Evolutionary conservation across 2,888 invertebrate genomes (phyloP), one percentile per base, ranked within the genome.

Genomic region (Schizotus pectinicornis): DNA sequence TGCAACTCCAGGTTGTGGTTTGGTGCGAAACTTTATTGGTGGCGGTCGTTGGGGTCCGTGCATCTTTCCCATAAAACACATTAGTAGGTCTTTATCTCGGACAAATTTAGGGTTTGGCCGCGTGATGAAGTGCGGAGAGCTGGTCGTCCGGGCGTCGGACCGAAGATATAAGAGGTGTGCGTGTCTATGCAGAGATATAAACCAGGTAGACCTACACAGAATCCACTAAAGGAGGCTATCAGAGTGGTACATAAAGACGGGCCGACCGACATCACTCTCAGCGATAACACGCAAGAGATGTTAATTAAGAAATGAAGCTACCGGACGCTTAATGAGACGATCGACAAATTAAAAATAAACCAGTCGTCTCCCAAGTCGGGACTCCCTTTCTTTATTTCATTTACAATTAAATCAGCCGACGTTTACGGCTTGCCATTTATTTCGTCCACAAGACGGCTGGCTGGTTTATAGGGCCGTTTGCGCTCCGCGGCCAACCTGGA

Each of bases 251-350:
- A 70, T 67, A 70, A 74, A 75, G 74, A 70, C 71, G 67, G 69
- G 66, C 74, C 73, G 72, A 72, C 70, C 71, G 72, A 73, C 75
- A 75, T 75, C 74, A 71, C 70, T 72, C 74, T 71, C 64, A 67
- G 62, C 67, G 76, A 77, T 77, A 77, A 75, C 77, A 75, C 74
- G 76, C 76, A 75, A 74, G 74, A 77, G 75, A 76, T 75, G 76
- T 77, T 77, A 77, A 77, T 77, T 77, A 77, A 77, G 77, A 77
- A 77, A 77, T 77, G 75, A 77, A 75, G 77, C 77, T 77, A 77
- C 77, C 73, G 77, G 71, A 74, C 73, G 74, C 72, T 72, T 77
- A 77, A 77, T 77, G 77, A 77, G 76, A 73, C 69, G 69, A 70
- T 64, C 61, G 68, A 72, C 72, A 73, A 73, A 73, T 72, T 73